Base-by-base conservation (phyloP, 2,888 invertebrate species). In the Gasteruption jaculator region DNA sequence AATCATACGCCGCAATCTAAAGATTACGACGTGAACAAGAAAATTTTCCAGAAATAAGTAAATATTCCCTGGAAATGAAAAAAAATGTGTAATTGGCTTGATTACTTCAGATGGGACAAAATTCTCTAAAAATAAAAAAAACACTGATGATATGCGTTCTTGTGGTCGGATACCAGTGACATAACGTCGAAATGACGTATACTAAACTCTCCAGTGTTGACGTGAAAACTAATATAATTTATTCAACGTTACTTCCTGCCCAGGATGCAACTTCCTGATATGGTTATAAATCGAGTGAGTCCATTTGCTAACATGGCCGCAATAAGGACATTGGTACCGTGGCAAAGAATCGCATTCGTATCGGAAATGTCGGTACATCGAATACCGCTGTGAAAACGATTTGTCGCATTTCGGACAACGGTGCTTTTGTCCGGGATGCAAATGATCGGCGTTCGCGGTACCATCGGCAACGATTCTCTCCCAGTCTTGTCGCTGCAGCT, bases 321-420 rank as follows among this genome's bases (percentile, higher is more conserved):
- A 72, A 38, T 65, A 61, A 0, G 66, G 66, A 39, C 72, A 72
- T 43, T 63, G 57, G 45, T 64, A 67, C 19, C 68, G 58, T 4
- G 67, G 70, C 37, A 61, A 45, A 2, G 61, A 58, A 22, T 66
- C 69, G 48, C 72, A 72, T 49, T 72, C 73, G 56, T 68, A 67
- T 53, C 62, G 67, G 42, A 61, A 64, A 58, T 73, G 73, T 10
- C 65, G 60, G 29, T 65, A 63, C 63, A 68, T 63, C 25, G 65
- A 63, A 47, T 66, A 63, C 46, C 60, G 64, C 45, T 65, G 65
- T 11, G 63, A 62, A 50, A 68, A 68, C 24, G 51, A 54, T 41
- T 61, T 63, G 33, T 54, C 52, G 52, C 68, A 69, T 43, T 65
- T 65, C 11, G 62, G 60, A 34, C 68, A 67, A 38, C 57, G 54